Conservation (phyloP, 2,113 vertebrate genomes). For the Zingel zingel region DNA sequence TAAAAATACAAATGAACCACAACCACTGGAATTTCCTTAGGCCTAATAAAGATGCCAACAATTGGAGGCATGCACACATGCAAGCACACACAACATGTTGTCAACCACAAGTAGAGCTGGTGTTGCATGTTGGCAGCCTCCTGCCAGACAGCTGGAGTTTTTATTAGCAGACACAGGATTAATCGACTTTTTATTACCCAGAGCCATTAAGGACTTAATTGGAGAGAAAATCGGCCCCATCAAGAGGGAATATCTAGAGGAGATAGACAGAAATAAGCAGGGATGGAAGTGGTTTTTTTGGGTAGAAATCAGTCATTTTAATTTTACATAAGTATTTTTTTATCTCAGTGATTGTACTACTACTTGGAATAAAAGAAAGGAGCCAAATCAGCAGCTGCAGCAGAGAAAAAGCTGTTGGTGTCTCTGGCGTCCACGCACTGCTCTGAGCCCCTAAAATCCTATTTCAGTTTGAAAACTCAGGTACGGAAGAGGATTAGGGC, state of each 20-base stretch:
- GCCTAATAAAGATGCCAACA: slow-evolving; percentile 22
- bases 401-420: neutral
- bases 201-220: slow-evolving; percentile 78
- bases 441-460: too few species aligned
- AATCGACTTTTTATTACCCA: slow-evolving; percentile 78
- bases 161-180: slow-evolving; percentile 75
- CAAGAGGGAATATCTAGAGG: slow-evolving; percentile 28
- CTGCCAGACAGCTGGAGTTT: slow-evolving; percentile 69
- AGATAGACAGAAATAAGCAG: slow-evolving; percentile 36
- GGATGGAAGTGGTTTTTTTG: neutral
- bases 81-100: slow-evolving; percentile 23
- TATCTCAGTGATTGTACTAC: too few species aligned
- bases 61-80: slow-evolving; percentile 9
- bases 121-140: slow-evolving; percentile 55
- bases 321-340: neutral
- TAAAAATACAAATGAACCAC: neutral
- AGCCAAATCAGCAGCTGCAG: neutral
- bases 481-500: too few species aligned
- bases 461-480: too few species aligned
- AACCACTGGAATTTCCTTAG: slow-evolving; percentile 14
- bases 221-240: slow-evolving; percentile 68
- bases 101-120: slow-evolving; percentile 29
- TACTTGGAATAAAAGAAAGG: neutral
- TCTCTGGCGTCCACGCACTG: neutral
- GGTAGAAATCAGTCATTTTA: neutral